Conservation (phyloP, 2,113 vertebrate species). For the Carassius auratus region DNA sequence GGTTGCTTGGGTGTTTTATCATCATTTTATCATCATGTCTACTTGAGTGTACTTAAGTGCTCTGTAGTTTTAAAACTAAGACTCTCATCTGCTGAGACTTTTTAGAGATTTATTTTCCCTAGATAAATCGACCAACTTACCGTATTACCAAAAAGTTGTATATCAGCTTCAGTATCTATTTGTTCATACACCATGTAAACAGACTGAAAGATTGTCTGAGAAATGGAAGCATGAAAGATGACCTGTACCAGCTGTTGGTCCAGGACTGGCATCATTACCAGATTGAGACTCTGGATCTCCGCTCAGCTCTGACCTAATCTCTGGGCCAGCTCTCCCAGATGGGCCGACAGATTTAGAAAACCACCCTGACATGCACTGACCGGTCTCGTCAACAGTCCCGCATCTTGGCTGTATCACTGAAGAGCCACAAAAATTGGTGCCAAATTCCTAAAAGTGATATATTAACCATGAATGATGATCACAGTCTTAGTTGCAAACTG, state of each 20-base stretch:
- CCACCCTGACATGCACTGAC: conserved; percentile 67
- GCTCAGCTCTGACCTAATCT: conserved; percentile 62
- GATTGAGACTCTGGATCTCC: conserved; percentile 24
- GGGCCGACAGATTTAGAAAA: conserved; percentile 64
- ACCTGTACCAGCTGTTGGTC: conserved; percentile 44
- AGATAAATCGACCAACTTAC: neutral
- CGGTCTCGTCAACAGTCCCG: conserved; percentile 9
- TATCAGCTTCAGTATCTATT: neutral
- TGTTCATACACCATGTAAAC: neutral
- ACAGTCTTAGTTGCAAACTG: conserved; percentile 12
- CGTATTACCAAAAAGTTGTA: neutral
- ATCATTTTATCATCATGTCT: no score
- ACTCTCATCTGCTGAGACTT: neutral
- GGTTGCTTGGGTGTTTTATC: neutral
- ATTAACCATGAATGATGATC: conserved; percentile 12
- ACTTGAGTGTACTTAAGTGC: no score
- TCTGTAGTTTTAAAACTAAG: conserved; percentile 8
- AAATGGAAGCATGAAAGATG: neutral
- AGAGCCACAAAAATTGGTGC: neutral
- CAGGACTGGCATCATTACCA: conserved; percentile 23
- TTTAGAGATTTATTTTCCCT: neutral
- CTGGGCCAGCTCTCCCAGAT: conserved; percentile 65
- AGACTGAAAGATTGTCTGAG: neutral
- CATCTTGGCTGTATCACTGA: neutral
- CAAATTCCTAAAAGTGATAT: neutral